Percentiles rank a stretch among this genome's conserved stretches.
These are phyloP conservation scores for Aphaenogaster ashmeadi DNA, from an alignment of 1,140 invertebrate genomes.

Conservation along the genomic window DNA sequence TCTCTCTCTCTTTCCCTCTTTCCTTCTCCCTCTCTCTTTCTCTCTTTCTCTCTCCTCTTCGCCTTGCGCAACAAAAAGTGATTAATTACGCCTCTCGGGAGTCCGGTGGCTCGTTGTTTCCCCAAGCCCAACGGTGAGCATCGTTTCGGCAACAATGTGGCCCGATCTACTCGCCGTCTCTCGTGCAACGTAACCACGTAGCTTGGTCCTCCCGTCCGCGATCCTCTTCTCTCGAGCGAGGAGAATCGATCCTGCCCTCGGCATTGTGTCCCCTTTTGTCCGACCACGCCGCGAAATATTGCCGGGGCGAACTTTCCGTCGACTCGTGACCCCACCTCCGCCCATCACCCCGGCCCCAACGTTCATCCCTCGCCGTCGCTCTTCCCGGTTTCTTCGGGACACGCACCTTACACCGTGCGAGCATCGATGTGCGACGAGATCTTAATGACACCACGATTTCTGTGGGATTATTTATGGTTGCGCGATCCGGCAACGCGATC, in stretches of 20 bases:
- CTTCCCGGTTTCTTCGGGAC: conserved; percentile 23
- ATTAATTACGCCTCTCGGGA: conserved; percentile 84
- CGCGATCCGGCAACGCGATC: conserved; percentile 34
- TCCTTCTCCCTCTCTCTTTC: conserved; percentile 20
- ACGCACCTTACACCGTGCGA: conserved; percentile 60
- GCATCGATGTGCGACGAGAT: conserved; percentile 66
- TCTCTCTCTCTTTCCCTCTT: conserved; percentile 12
- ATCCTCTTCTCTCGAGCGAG: conserved; percentile 81
- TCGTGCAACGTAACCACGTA: conserved; percentile 70
- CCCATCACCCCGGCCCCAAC: conserved; percentile 56
- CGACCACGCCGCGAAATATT: conserved; percentile 82
- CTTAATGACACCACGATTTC: conserved; percentile 66
- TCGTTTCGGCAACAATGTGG: conserved; percentile 80
- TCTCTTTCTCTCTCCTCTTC: conserved; percentile 15
- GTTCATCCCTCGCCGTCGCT: conserved; percentile 47
- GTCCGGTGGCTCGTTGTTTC: conserved; percentile 82
- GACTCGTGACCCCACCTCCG: conserved; percentile 73
- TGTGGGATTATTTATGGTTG: conserved; percentile 58
- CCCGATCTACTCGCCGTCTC: conserved; percentile 64
- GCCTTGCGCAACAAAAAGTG: conserved; percentile 80
- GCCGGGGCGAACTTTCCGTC: conserved; percentile 78
- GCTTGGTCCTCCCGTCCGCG: conserved; percentile 73
- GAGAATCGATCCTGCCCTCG: conserved; percentile 84
- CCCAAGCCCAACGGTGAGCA: conserved; percentile 77
- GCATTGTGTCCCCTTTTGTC: conserved; percentile 85